These are phyloP conservation scores for Clarias macrocephalus DNA, from an alignment of 2,113 vertebrate genomes.

Conservation along the genomic window DNA sequence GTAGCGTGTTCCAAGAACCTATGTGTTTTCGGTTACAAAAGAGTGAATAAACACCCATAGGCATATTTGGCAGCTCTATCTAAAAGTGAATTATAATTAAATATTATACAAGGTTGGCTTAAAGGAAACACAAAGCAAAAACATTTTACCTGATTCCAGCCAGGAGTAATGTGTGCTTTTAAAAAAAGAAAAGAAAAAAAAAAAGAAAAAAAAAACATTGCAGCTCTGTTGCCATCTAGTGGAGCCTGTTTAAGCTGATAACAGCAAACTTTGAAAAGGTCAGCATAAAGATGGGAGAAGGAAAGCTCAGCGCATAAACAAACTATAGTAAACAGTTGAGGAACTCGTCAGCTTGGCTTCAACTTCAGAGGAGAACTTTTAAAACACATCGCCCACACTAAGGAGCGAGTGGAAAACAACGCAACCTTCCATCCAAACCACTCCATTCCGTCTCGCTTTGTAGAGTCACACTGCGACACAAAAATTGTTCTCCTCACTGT, in stretches of 20 bases:
- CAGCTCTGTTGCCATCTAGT: constrained; percentile 45
- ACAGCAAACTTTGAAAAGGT: constrained; percentile 10
- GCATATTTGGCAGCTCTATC: neutral
- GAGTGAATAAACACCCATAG: neutral
- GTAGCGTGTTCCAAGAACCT: neutral
- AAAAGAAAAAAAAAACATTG: neutral
- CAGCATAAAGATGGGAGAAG: neutral
- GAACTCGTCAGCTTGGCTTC: constrained; percentile 1
- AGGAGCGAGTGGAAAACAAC: neutral
- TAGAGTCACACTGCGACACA: neutral
- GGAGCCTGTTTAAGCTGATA: neutral
- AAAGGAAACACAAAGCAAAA: neutral
- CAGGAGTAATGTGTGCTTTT: neutral
- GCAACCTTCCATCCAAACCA: neutral
- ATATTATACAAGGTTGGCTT: neutral
- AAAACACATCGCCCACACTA: constrained; percentile 21
- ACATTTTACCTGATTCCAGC: neutral
- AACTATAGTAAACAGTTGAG: neutral
- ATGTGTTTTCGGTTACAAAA: neutral
- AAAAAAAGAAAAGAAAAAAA: neutral
- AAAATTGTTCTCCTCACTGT: neutral
- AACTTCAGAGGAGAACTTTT: neutral
- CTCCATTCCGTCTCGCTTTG: neutral
- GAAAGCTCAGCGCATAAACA: constrained; percentile 13
- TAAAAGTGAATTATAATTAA: neutral